Base-by-base conservation (phyloP, 1,140 invertebrate species). In the Ectropis grisescens region DNA sequence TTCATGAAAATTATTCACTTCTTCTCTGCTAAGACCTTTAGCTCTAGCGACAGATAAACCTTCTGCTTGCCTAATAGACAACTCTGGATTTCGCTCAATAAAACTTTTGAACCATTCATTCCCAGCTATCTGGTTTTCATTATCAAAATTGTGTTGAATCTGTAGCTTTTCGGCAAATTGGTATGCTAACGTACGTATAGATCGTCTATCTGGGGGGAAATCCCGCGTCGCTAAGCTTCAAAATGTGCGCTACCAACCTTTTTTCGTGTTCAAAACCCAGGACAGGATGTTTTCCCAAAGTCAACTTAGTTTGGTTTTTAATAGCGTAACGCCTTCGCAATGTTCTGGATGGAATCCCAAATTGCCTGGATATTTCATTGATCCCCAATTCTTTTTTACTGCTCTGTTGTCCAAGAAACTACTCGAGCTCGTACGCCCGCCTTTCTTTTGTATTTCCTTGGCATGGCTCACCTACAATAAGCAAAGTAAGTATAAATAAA, bases 1-100 rank as follows among this genome's bases (percentile, higher is more conserved):
- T 4, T 62, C 30, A 58, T 57, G 72, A 33, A 56, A 67, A 10
- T 48, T 38, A 4, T 37, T 23, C 7, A 75, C 64, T 53, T 69
- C 59, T 31, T 38, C 24, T 30, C 65, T 45, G 25, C 32, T 55
- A 2, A 47, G 22, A 34, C 34, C 35, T 31, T 47, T 27, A 19
- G 41, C 41, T 24, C 43, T 41, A 29, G 40, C 34, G 0, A 50
- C 8, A 12, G 47, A 50, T 31, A 55, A 33, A 12, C 48, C 33
- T 44, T 48, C 45, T 15, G 47, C 28, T 36, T 48, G 32, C 13
- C 48, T 46, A 1, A 47, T 24, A 30, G 36, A 33, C n/a, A 52
- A 2, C 15, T 42, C 34, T 10, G 40, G 31, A 46, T 54, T 50
- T 35, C 41, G n/a, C 16, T 43, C 29, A 30, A 58, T 34, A 44